A percentile compares a stretch with the other conserved stretches of the same genome.
These are phyloP conservation scores for Poecilia wingei DNA, from an alignment of 2,797 vertebrate genomes.

Conservation along the genomic window DNA sequence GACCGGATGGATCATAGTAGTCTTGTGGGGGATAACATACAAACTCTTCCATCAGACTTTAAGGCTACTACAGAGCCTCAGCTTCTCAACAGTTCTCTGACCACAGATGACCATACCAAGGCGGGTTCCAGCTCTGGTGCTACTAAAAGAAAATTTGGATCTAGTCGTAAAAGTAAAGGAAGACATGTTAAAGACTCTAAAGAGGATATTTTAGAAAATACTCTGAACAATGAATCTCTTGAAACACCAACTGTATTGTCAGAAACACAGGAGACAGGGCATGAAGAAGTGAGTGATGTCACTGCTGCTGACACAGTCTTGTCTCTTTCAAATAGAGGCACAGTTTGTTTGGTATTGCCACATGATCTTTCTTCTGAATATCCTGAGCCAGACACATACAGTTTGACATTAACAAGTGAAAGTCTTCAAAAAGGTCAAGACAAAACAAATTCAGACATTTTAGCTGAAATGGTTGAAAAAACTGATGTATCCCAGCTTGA, in stretches of 20 bases:
- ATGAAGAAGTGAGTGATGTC: slow-evolving; percentile 21
- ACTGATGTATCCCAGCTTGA: not conserved
- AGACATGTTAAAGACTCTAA: slow-evolving; percentile 22
- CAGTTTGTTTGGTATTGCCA: not conserved
- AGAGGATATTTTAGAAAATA: slow-evolving; percentile 41
- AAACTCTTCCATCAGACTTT: slow-evolving; percentile 5
- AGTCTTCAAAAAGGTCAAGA: slow-evolving; percentile 11
- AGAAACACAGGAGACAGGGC: slow-evolving; percentile 1
- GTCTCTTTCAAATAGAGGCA: not conserved
- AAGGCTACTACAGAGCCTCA: not conserved
- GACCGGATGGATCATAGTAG: not conserved
- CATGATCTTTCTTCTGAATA: slow-evolving; percentile 9
- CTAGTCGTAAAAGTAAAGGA: slow-evolving; percentile 57
- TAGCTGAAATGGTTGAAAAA: not conserved
- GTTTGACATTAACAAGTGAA: slow-evolving; percentile 12
- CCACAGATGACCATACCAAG: not conserved
- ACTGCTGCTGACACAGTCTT: not conserved
- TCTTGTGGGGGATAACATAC: slow-evolving; percentile 2
- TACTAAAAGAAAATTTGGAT: slow-evolving; percentile 73
- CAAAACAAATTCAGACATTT: not conserved
- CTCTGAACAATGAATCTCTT: not conserved
- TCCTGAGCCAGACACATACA: slow-evolving; percentile 3
- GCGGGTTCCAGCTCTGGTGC: not conserved
- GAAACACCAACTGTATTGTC: slow-evolving; percentile 4
- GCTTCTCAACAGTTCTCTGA: not conserved